Evolutionary conservation across 2,888 invertebrate species (phyloP), one percentile per base, ranked within the genome.

Genomic region (Eristalis arbustorum): DNA sequence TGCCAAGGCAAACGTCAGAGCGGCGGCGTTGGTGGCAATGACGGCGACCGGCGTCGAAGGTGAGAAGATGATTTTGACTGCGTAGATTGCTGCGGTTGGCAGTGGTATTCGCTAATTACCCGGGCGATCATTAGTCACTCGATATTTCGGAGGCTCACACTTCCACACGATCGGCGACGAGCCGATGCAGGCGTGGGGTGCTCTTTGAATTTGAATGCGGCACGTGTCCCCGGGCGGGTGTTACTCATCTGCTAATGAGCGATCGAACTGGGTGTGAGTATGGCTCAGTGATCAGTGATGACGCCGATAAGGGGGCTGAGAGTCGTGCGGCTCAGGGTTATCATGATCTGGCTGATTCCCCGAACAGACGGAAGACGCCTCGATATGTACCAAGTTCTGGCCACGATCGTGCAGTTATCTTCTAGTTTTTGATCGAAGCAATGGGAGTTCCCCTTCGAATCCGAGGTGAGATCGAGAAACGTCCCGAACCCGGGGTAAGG

Each of bases 21-120:
- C 28, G 28, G 31, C 4, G 69, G 74, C 61, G 74, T 71, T 34
- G 25, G 63, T 1, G 6, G 31, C 31, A 64, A 69, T 56, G 69
- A 59, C 31, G 25, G 57, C 64, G 62, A 62, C 59, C 64, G 71
- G 42, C 74, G 25, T 40, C 25, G 22, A 73, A 40, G 78, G 78
- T 87, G 82, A 82, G 74, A 78, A 62, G 59, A 75, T 25, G 59
- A 82, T 87, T 87, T 78, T 75, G 75, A 68, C 57, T 49, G 81
- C 81, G 81, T 81, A 69, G 23, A 72, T n/a, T 68, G 68, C 23
- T 77, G 76, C 68, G 78, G 78, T 76, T 82, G 75, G 71, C 63
- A 49, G 18, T 49, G 74, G 75, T 78, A 74, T 63, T 66, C 28
- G 67, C 78, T 82, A 75, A 74, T 82, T 71, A 74, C 69, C 69